Evolutionary conservation across 2,113 vertebrate species (phyloP).

Genomic region (Orthonyx spaldingii): DNA sequence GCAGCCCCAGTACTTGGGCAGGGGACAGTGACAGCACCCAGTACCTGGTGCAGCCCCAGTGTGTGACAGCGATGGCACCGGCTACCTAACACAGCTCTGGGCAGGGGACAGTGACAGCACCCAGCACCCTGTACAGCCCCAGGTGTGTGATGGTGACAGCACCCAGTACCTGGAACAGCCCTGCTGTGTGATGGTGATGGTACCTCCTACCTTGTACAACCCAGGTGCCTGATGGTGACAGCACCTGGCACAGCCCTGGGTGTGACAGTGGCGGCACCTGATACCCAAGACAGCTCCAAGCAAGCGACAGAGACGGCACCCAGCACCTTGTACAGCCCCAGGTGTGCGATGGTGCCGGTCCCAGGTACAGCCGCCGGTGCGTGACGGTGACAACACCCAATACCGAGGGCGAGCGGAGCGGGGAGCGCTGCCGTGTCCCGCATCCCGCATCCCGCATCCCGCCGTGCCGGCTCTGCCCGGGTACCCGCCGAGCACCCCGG

Average conservation of each 20-base stretch:
- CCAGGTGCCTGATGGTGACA: neutral
- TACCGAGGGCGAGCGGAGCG: neutral
- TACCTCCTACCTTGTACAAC: no score
- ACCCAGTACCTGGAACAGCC: neutral
- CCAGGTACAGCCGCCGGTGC: neutral
- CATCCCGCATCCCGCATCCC: neutral
- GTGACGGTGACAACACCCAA: neutral
- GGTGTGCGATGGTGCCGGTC: neutral
- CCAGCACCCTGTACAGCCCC: neutral
- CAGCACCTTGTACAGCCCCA: neutral
- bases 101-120: rapidly evolving
- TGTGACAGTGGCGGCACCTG: neutral
- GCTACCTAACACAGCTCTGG: no score
- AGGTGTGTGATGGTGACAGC: neutral
- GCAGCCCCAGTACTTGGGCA: neutral
- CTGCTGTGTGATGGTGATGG: neutral
- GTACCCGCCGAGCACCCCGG: neutral
- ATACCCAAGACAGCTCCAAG: neutral
- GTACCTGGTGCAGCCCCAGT: neutral
- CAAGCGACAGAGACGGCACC: neutral
- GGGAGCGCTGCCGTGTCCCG: neutral
- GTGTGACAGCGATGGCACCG: rapidly evolving
- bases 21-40: neutral
- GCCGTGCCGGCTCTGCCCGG: no score
- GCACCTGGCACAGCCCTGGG: neutral